Conservation (phyloP, 2,888 invertebrate genomes). For the Patella ulyssiponensis region DNA sequence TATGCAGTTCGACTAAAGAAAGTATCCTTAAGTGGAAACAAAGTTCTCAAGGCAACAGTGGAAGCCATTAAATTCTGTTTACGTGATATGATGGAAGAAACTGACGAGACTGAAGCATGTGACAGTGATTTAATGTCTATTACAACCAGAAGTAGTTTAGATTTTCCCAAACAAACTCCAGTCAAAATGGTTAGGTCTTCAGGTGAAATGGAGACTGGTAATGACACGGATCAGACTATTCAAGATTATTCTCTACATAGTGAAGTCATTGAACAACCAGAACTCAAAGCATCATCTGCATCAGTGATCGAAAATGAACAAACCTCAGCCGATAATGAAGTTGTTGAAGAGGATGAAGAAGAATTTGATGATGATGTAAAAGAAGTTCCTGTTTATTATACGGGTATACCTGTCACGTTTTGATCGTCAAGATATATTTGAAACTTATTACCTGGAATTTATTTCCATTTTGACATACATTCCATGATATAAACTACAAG, state of each 20-base stretch:
- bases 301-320: too few relatives aligned
- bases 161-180: conserved; percentile 2
- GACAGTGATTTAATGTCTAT: conserved; percentile 27
- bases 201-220: not conserved
- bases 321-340: too few relatives aligned
- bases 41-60: conserved; percentile 45
- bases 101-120: conserved; percentile 32
- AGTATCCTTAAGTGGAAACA: conserved; percentile 57
- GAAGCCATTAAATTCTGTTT: conserved; percentile 49
- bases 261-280: not conserved
- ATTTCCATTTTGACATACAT: too few relatives aligned
- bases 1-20: conserved; percentile 52
- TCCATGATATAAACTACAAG: too few relatives aligned
- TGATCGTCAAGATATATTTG: not conserved
- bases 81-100: conserved; percentile 32
- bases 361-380: conserved; percentile 42
- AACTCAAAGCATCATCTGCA: not conserved
- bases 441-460: not conserved
- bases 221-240: conserved; percentile 1
- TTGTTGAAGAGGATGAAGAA: conserved; percentile 11
- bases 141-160: conserved; percentile 19
- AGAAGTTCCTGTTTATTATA: conserved; percentile 40
- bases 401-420: not conserved
- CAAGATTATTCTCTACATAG: conserved; percentile 9
- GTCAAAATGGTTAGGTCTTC: not conserved